Conservation (phyloP, 1,140 invertebrate species). For the Mactra quadrangularis region DNA sequence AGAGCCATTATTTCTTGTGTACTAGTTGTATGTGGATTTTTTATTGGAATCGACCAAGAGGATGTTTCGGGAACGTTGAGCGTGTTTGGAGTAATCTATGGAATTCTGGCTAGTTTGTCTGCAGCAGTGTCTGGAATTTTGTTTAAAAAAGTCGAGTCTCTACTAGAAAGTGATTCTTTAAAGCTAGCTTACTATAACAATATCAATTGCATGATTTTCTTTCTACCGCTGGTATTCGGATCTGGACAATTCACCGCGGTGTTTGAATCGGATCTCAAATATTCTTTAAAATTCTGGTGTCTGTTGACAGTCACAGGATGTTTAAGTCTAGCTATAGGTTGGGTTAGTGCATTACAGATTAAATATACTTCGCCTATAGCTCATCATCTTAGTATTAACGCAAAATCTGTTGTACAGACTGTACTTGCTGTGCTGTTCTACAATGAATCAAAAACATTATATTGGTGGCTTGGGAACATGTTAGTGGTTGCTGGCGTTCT, state of each 20-base stretch:
- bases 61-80: constrained; percentile 77
- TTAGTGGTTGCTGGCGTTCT: constrained; percentile 80
- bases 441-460: constrained; percentile 74
- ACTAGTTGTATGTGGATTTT: constrained; percentile 79
- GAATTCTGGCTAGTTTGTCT: constrained; percentile 79
- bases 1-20: constrained; percentile 76
- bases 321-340: constrained; percentile 79
- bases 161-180: constrained; percentile 73
- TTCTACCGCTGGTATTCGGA: constrained; percentile 75
- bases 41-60: constrained; percentile 82
- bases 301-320: constrained; percentile 76
- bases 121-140: constrained; percentile 81
- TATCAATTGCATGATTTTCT: constrained; percentile 77
- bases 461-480: constrained; percentile 82
- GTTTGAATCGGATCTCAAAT: constrained; percentile 61
- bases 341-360: constrained; percentile 82
- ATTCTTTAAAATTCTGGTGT: constrained; percentile 71
- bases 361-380: constrained; percentile 82
- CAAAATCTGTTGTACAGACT: constrained; percentile 82
- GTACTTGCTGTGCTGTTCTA: constrained; percentile 80
- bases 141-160: constrained; percentile 74
- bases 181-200: constrained; percentile 80
- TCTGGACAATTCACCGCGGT: constrained; percentile 75
- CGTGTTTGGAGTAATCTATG: constrained; percentile 79
- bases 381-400: constrained; percentile 83